A percentile compares a stretch with the other conserved stretches of the same genome.
phyloP scores from a whole-genome alignment of 2,888 invertebrate genomes.

The Tricholauxania praeusta region DNA sequence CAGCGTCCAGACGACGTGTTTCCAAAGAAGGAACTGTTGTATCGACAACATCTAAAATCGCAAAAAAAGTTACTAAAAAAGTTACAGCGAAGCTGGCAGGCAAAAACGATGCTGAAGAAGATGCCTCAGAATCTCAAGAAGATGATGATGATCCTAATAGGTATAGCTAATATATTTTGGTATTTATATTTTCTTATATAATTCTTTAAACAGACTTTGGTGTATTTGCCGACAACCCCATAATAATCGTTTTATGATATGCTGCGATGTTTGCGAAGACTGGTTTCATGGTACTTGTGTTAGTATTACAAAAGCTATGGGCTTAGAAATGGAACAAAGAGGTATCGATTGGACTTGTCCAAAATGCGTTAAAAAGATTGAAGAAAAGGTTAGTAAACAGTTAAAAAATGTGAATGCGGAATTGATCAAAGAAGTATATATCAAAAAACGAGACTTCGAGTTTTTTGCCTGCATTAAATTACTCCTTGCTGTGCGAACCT shows the following conservation, averaged over 20 bases:
- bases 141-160: conserved; percentile 94
- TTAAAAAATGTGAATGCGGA: background rate
- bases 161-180: conserved; percentile 59
- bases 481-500: too few species aligned
- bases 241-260: conserved; percentile 97
- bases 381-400: conserved; percentile 56
- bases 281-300: conserved; percentile 99
- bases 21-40: conserved; percentile 42
- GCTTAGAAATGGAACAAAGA: conserved; percentile 90
- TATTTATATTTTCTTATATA: background rate
- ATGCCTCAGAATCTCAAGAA: conserved; percentile 70
- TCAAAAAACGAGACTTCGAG: too few species aligned
- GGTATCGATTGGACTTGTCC: conserved; percentile 92
- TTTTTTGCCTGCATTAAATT: too few species aligned
- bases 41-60: conserved; percentile 5
- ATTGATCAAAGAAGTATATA: too few species aligned
- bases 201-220: conserved; percentile 77
- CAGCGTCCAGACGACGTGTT: conserved; percentile 37
- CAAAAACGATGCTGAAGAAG: conserved; percentile 54
- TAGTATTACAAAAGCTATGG: conserved; percentile 90
- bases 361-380: conserved; percentile 73
- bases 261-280: conserved; percentile 94
- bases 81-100: conserved; percentile 53
- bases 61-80: conserved; percentile 37
- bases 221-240: conserved; percentile 96